Evolutionary conservation across 2,797 vertebrate species (phyloP).

Genomic region (Orestias chungarensis): DNA sequence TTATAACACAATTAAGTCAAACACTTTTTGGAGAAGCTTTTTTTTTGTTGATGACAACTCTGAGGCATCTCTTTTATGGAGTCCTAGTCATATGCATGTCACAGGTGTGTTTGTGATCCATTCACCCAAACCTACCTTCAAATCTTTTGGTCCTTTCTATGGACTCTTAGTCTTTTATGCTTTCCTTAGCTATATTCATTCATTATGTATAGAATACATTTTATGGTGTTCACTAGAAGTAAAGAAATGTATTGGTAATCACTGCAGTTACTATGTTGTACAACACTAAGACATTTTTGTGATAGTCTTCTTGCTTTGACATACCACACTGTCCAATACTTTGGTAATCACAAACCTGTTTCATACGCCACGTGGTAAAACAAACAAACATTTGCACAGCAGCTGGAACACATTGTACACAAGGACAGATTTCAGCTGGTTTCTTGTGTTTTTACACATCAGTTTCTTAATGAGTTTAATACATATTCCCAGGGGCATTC

Average conservation of each 20-base stretch:
- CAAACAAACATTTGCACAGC: not conserved
- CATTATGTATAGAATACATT: too few species aligned
- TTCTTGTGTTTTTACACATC: not conserved
- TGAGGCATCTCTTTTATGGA: not conserved
- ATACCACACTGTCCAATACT: not conserved
- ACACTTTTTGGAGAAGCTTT: not conserved
- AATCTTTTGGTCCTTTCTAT: not conserved
- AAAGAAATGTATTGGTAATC: not conserved
- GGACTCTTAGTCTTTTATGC: not conserved
- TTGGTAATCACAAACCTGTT: not conserved
- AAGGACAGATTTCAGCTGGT: not conserved
- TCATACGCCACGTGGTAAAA: not conserved
- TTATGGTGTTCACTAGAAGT: not conserved
- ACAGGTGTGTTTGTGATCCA: not conserved
- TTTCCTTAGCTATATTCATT: not conserved
- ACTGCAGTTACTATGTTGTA: not conserved
- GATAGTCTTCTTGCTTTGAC: not conserved
- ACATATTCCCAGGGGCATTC: not conserved
- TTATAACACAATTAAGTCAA: not conserved
- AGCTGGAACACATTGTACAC: not conserved
- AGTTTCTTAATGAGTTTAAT: not conserved
- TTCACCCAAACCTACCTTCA: not conserved
- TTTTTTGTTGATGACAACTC: not conserved
- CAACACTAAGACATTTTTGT: not conserved
- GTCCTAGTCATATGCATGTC: not conserved